Base-by-base conservation (phyloP, 2,888 invertebrate genomes). In the Eupeodes latifasciatus region DNA sequence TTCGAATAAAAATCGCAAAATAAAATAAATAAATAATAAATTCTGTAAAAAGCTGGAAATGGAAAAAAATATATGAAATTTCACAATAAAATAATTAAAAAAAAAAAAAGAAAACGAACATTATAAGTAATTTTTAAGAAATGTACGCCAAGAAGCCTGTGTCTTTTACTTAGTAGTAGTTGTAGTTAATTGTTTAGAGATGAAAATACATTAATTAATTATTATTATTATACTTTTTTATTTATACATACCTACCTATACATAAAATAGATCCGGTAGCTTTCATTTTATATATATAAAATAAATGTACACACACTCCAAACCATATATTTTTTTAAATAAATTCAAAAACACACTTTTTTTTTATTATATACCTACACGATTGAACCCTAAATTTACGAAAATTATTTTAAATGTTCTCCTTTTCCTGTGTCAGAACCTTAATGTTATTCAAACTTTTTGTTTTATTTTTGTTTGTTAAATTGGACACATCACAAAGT, bases 131-230 rank as follows among this genome's bases (percentile, higher is more conserved):
- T 77, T 79, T 77, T 82, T 88, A 81, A 89, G 89, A 86, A 87
- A 81, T 87, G 72, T 86, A 85, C 82, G 84, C 88, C 89, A 87
- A 84, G 81, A 81, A 90, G 89, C 90, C 90, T 90, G 90, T 90
- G 90, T 87, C 89, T 90, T 90, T 89, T 90, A 90, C 90, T 91
- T 91, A 90, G 91, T 91, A 91, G 91, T 91, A 90, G 90, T 91
- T 89, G 90, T 90, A 84, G 83, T 85, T 76, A 79, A 85, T 85
- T 89, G 85, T 90, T 86, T 84, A 89, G 83, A 55, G 36, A 66
- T 72, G 19, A 40, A 51, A 16, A 69, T 74, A 87, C 49, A 67
- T 62, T 81, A 47, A 80, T 71, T 27, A 27, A 69, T 51, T 64
- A 75, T 79, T 64, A 81, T 78, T 10, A 62, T 84, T 27, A 27